A percentile compares a stretch with the other conserved stretches of the same genome.
phyloP scores from a whole-genome alignment of 2,113 vertebrate genomes.

The Chaetops frenatus region DNA sequence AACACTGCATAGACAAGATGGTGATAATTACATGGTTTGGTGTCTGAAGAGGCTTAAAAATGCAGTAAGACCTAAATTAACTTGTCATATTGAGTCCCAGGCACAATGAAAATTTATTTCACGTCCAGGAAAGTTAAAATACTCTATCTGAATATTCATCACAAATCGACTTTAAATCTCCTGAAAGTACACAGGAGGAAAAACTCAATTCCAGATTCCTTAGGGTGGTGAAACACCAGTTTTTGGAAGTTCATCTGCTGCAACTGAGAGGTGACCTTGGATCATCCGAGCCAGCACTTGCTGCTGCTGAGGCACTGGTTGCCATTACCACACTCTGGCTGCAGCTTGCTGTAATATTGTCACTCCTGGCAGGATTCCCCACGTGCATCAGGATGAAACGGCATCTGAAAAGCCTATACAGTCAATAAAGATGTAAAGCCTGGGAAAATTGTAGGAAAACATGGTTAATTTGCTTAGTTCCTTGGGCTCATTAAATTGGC shows the following conservation, averaged over 20 bases:
- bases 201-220: background rate
- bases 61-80: slow-evolving; percentile 11
- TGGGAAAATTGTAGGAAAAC: slow-evolving; percentile 53
- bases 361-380: background rate
- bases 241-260: background rate
- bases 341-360: background rate
- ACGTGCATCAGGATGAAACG: background rate
- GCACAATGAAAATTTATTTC: background rate
- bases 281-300: background rate
- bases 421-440: slow-evolving; percentile 25
- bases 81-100: background rate
- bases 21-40: background rate
- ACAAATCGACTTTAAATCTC: background rate
- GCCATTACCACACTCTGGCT: background rate
- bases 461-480: slow-evolving; percentile 64
- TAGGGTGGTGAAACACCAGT: background rate
- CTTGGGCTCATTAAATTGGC: slow-evolving; percentile 60
- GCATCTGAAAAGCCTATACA: background rate
- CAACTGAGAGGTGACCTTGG: slow-evolving; percentile 60
- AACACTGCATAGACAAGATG: background rate
- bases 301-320: background rate
- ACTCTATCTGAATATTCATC: background rate
- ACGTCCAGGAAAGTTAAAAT: background rate
- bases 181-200: background rate
- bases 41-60: background rate